A percentile compares a stretch with the other conserved stretches of the same genome.
These are phyloP conservation scores for Tadarida brasiliensis DNA, from an alignment of 2,797 vertebrate species.

Conservation along the genomic window DNA sequence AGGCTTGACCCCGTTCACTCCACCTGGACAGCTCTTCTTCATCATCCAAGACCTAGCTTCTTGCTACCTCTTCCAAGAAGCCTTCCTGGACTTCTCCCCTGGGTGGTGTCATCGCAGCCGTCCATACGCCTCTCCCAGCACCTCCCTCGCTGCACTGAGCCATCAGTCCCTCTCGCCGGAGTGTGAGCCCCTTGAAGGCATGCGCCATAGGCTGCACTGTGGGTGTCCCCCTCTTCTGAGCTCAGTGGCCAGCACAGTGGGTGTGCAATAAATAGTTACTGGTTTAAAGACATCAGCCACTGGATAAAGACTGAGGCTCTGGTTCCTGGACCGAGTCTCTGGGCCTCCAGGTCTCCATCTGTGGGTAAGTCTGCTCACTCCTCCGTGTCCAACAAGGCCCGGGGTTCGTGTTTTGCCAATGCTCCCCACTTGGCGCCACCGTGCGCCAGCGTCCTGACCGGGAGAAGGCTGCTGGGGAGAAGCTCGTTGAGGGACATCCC, in stretches of 20 bases:
- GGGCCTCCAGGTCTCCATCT: not conserved
- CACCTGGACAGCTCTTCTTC: not conserved
- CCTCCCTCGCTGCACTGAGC: not conserved
- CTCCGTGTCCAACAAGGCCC: not conserved
- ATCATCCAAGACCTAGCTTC: not conserved
- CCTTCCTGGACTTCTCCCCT: not conserved
- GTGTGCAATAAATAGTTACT: not conserved
- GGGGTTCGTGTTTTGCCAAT: not conserved
- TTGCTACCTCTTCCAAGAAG: not conserved
- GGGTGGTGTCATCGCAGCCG: not conserved
- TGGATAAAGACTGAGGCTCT: not conserved
- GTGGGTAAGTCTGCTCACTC: not conserved
- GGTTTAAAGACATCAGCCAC: not conserved
- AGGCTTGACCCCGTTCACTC: not conserved
- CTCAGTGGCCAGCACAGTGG: not conserved
- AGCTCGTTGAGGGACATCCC: not conserved
- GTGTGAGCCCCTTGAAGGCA: not conserved
- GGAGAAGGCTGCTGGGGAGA: not conserved
- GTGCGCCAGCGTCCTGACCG: not conserved
- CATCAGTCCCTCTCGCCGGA: not conserved
- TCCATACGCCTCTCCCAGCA: not conserved
- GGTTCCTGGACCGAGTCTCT: not conserved
- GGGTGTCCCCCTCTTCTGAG: not conserved
- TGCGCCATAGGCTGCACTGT: fast-evolving
- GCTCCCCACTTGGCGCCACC: fast-evolving